Conservation (phyloP, 2,113 vertebrate species). For the Maccullochella peelii region DNA sequence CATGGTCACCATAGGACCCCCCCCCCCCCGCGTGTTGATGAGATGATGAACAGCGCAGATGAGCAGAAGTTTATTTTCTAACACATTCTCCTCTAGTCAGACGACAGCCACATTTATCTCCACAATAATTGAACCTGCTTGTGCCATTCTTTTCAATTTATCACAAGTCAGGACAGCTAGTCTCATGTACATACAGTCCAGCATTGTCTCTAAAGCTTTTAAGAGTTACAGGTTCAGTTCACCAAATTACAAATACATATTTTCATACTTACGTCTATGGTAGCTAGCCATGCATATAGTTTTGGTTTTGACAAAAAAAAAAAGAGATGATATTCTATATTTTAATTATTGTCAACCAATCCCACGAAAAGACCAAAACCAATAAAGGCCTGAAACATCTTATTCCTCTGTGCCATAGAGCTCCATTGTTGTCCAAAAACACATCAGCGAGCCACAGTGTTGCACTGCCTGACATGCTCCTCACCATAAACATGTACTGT, state of each 20-base stretch:
- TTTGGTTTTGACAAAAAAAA: neutral
- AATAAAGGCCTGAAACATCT: neutral
- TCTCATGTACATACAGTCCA: conserved; percentile 45
- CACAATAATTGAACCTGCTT: conserved; percentile 62
- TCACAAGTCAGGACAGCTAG: conserved; percentile 45
- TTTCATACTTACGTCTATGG: neutral
- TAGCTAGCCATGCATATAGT: neutral
- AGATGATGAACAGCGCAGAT: conserved; percentile 69
- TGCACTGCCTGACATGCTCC: neutral
- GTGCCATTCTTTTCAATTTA: conserved; percentile 49
- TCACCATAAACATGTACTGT: neutral
- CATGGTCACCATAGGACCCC: conserved; percentile 73
- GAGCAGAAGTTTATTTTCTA: conserved; percentile 66
- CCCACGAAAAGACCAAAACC: neutral
- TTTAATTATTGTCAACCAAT: neutral
- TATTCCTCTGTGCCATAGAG: neutral
- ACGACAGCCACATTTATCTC: conserved; percentile 72
- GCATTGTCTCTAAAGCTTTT: conserved; percentile 17
- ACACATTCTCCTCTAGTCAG: conserved; percentile 45
- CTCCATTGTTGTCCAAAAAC: neutral
- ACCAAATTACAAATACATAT: neutral
- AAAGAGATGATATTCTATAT: neutral
- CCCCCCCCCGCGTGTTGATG: conserved; percentile 75
- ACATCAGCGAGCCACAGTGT: neutral
- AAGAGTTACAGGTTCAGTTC: neutral